phyloP scores from a whole-genome alignment of 2,888 invertebrate genomes.

The Tridacna gigas region DNA sequence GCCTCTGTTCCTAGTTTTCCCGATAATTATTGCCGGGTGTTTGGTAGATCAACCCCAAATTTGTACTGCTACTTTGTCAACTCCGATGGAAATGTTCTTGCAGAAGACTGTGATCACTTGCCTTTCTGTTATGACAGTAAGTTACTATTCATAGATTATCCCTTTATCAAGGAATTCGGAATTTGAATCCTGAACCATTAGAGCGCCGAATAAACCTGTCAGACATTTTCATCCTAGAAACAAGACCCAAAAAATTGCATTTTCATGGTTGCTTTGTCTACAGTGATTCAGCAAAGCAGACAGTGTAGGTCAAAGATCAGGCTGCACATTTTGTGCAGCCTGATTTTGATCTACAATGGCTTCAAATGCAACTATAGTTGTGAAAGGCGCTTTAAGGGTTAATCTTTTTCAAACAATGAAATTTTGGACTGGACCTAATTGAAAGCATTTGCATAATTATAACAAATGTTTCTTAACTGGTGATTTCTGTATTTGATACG shows the following conservation, averaged over 20 bases:
- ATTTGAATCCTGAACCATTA: background rate
- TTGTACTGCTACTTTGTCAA: slow-evolving; percentile 1
- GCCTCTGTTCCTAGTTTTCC: too few species aligned
- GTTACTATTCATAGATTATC: background rate
- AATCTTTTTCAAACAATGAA: background rate
- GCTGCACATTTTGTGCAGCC: too few species aligned
- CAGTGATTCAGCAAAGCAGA: too few species aligned
- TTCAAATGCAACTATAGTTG: too few species aligned
- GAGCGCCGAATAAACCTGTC: too few species aligned
- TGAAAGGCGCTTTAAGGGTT: too few species aligned
- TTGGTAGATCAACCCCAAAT: background rate
- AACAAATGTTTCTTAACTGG: background rate
- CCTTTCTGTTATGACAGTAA: slow-evolving; percentile 1
- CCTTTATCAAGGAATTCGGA: background rate
- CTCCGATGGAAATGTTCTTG: background rate
- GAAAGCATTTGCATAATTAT: background rate
- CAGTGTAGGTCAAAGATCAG: too few species aligned
- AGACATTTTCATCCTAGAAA: too few species aligned
- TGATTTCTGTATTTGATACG: background rate
- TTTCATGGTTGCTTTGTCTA: too few species aligned
- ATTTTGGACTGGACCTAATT: background rate
- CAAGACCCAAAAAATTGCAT: too few species aligned
- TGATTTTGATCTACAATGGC: too few species aligned
- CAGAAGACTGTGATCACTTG: slow-evolving; percentile 3
- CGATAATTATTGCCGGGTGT: slow-evolving; percentile 1